A percentile compares a stretch with the other conserved stretches of the same genome.
Evolutionary conservation across 2,797 vertebrate genomes (phyloP).

Genomic region (Eurystomus glaucurus): DNA sequence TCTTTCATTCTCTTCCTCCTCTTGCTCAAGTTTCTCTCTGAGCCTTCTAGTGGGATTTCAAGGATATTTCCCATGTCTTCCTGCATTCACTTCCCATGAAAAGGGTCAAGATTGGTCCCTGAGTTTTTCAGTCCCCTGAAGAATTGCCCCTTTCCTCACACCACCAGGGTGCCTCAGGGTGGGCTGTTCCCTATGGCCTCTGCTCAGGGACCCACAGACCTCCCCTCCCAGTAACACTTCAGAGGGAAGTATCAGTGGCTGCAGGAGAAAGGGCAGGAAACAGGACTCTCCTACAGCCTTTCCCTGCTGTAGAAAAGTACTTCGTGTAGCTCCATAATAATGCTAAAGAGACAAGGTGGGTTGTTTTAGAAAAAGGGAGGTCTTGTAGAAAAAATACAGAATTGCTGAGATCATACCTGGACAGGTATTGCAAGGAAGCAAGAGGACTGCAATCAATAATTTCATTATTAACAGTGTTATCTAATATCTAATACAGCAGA

Average conservation of each 20-base stretch:
- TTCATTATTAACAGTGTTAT: not conserved
- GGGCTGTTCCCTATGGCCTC: not conserved
- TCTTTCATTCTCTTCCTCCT: not conserved
- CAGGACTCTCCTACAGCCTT: not conserved
- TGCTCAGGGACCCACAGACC: not conserved
- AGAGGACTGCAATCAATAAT: not conserved
- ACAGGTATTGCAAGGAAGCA: not conserved
- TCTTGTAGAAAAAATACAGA: not conserved
- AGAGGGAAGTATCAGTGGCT: not conserved
- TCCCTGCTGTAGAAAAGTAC: not conserved
- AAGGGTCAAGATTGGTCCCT: not conserved
- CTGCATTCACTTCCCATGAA: not conserved
- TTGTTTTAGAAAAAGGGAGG: not conserved
- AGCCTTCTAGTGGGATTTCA: not conserved
- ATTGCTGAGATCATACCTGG: not conserved
- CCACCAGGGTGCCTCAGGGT: not conserved
- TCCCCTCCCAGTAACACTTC: not conserved
- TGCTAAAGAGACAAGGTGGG: not conserved
- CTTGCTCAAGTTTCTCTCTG: not conserved
- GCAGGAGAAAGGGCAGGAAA: not conserved
- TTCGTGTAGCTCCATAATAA: not conserved
- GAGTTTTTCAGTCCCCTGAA: not conserved
- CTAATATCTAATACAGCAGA: not conserved
- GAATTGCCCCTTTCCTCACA: fast-evolving
- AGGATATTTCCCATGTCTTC: not conserved